phyloP scores from a whole-genome alignment of 2,888 invertebrate species.

The Drosophila buzzatii region DNA sequence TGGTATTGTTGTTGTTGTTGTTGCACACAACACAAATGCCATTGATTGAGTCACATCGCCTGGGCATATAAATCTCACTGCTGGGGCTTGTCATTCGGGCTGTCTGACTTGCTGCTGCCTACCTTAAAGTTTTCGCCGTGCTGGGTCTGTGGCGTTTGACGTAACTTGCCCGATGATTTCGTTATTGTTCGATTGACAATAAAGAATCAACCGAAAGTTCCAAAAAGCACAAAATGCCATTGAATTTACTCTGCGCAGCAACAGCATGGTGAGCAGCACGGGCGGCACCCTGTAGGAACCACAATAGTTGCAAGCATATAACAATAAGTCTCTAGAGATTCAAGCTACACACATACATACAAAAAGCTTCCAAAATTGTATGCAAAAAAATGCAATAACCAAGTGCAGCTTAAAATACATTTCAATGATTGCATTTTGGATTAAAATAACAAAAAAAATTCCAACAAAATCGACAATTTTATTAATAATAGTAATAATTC shows the following conservation, averaged over 20 bases:
- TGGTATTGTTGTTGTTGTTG: slow-evolving; percentile 39
- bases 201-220: slow-evolving; percentile 82
- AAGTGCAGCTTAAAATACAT: slow-evolving; percentile 78
- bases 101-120: slow-evolving; percentile 58
- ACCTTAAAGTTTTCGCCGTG: slow-evolving; percentile 79
- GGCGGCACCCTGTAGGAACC: slow-evolving; percentile 1
- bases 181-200: slow-evolving; percentile 84
- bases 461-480: slow-evolving; percentile 11
- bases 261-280: neutral
- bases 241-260: slow-evolving; percentile 60
- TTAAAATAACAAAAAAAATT: slow-evolving; percentile 42
- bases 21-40: slow-evolving; percentile 77
- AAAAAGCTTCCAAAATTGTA: slow-evolving; percentile 68
- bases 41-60: slow-evolving; percentile 81
- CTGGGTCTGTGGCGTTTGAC: slow-evolving; percentile 76
- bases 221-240: slow-evolving; percentile 78
- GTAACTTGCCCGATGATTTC: slow-evolving; percentile 82
- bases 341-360: slow-evolving; percentile 11
- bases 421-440: slow-evolving; percentile 81
- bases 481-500: slow-evolving; percentile 27
- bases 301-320: slow-evolving; percentile 74
- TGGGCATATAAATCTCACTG: slow-evolving; percentile 81
- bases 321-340: slow-evolving; percentile 69
- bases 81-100: slow-evolving; percentile 72
- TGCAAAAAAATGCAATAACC: slow-evolving; percentile 77